phyloP scores from a whole-genome alignment of 2,888 invertebrate genomes.

The Andrena marginata region DNA sequence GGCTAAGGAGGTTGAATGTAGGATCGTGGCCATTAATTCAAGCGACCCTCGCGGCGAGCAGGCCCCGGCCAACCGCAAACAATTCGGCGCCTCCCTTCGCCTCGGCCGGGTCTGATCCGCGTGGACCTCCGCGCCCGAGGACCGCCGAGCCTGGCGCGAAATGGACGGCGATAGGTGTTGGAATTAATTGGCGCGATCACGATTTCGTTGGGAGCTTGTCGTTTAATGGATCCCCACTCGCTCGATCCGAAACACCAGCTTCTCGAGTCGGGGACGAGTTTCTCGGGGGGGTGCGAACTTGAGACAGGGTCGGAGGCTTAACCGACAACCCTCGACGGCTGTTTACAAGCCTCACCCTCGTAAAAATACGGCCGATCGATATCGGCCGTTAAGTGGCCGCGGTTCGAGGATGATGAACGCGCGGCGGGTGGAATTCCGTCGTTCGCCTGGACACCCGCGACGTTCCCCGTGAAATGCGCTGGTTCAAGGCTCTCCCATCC shows the following conservation, averaged over 20 bases:
- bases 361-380: constrained; percentile 42
- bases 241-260: no score
- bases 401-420: constrained; percentile 37
- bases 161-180: constrained; percentile 3
- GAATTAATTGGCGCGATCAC: constrained; percentile 1
- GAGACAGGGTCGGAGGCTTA: neutral
- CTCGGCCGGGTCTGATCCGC: constrained; percentile 9
- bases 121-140: neutral
- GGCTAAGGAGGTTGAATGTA: constrained; percentile 77
- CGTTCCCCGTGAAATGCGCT: constrained; percentile 11
- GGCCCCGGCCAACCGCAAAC: constrained; percentile 50
- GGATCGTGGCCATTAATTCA: constrained; percentile 77
- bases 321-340: neutral
- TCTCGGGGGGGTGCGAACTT: neutral
- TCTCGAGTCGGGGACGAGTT: no score
- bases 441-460: neutral
- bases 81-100: constrained; percentile 56
- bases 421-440: neutral
- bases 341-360: constrained; percentile 23
- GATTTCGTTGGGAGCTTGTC: no score
- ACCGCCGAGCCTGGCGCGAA: neutral
- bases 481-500: constrained; percentile 11
- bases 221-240: no score
- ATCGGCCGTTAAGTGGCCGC: constrained; percentile 15
- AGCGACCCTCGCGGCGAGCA: constrained; percentile 45